Conservation (phyloP, 2,113 vertebrate species). For the Helogale parvula region DNA sequence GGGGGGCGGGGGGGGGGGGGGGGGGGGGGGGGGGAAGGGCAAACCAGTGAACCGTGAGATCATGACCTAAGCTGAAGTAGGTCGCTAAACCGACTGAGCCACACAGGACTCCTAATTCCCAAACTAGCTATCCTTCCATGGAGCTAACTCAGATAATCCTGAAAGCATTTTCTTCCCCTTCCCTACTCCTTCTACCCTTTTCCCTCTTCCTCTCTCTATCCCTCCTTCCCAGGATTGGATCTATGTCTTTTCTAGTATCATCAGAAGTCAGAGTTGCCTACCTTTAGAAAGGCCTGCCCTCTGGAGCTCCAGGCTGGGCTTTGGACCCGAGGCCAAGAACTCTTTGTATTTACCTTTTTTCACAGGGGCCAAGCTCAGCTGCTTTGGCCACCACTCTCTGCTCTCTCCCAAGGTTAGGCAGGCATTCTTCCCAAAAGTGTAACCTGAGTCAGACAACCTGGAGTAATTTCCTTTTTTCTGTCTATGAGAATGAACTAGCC, state of each 20-base stretch:
- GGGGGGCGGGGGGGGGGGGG: too few species aligned
- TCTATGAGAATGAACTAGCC: conserved; percentile 31
- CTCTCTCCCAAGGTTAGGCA: neutral
- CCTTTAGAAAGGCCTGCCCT: neutral
- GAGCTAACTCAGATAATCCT: neutral
- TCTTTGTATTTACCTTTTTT: neutral
- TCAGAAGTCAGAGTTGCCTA: neutral
- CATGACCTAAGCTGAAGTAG: too few species aligned
- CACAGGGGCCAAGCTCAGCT: neutral
- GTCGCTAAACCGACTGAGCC: too few species aligned
- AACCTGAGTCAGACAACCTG: conserved; percentile 11
- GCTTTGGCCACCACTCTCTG: neutral
- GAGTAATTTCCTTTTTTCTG: conserved; percentile 54
- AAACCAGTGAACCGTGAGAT: too few species aligned
- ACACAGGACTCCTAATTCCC: neutral
- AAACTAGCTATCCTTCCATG: neutral
- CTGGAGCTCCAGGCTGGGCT: neutral
- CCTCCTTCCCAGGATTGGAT: neutral
- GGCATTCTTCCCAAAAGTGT: neutral
- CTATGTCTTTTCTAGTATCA: conserved; percentile 22
- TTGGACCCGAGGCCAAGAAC: neutral
- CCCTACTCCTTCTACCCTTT: neutral
- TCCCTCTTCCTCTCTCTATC: neutral
- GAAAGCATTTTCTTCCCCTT: neutral
- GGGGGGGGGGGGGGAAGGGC: too few species aligned